A percentile compares a stretch with the other conserved stretches of the same genome.
These are phyloP conservation scores for Gryllus longicercus DNA, from an alignment of 2,888 invertebrate genomes.

Conservation along the genomic window DNA sequence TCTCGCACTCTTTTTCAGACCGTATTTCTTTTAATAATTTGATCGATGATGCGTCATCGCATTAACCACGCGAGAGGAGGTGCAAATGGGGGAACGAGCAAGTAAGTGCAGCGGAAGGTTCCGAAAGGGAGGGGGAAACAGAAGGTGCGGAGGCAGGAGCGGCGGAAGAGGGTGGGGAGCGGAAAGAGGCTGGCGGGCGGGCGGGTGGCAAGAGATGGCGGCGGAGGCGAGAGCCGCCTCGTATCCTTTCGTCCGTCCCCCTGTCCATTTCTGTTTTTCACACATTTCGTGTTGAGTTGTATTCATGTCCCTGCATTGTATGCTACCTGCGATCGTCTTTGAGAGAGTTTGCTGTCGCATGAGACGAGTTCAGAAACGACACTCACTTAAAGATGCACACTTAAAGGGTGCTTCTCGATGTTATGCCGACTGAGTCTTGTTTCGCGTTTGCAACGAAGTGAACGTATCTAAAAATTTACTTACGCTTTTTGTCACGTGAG, in stretches of 20 bases:
- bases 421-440: no score
- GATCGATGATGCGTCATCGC: constrained; percentile 36
- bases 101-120: constrained; percentile 24
- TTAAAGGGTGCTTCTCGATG: no score
- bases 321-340: neutral
- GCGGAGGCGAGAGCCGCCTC: neutral
- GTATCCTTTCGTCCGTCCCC: neutral
- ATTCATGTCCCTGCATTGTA: neutral
- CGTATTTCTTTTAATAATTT: constrained; percentile 30
- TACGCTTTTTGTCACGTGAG: no score
- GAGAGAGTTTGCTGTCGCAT: neutral
- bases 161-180: neutral
- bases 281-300: neutral
- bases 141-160: constrained; percentile 24
- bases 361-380: no score
- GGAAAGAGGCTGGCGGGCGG: neutral
- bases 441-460: no score
- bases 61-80: constrained; percentile 21
- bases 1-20: constrained; percentile 22
- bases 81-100: neutral
- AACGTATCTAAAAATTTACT: no score
- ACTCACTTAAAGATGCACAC: no score
- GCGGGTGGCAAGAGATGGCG: constrained; percentile 1
- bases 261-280: neutral
- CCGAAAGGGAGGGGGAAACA: constrained; percentile 26